A percentile compares a stretch with the other conserved stretches of the same genome.
Evolutionary conservation across 2,888 invertebrate genomes (phyloP).

Genomic region (Eurois occulta): DNA sequence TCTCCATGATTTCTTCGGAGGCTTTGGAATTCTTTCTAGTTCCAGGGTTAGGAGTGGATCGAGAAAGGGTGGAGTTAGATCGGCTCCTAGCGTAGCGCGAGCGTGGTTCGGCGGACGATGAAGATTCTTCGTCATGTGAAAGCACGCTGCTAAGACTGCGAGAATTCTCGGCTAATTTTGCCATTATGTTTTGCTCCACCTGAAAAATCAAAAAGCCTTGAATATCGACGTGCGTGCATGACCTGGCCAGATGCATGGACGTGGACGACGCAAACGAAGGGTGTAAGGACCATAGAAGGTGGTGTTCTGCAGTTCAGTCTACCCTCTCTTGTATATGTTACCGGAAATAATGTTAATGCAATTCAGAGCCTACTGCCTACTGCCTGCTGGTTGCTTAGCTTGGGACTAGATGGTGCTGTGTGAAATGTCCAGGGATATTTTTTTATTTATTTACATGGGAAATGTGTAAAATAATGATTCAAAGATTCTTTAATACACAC

Average conservation of each 20-base stretch:
- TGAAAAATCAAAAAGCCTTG: slow-evolving; percentile 61
- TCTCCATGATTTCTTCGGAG: slow-evolving; percentile 86
- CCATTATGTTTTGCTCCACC: slow-evolving; percentile 80
- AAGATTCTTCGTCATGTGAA: slow-evolving; percentile 85
- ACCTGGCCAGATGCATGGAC: background rate
- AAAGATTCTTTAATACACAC: no score
- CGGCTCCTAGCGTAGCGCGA: slow-evolving; percentile 80
- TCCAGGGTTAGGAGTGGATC: slow-evolving; percentile 78
- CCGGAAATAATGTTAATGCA: no score
- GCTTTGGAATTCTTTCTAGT: slow-evolving; percentile 81
- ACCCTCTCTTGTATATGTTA: no score
- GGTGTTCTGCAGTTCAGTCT: background rate
- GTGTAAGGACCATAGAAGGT: background rate
- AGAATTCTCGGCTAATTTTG: slow-evolving; percentile 83
- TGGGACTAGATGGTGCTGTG: no score
- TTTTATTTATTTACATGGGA: no score
- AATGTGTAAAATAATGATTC: no score
- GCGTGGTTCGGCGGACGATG: slow-evolving; percentile 82
- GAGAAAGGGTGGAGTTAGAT: slow-evolving; percentile 78
- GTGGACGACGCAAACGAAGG: background rate
- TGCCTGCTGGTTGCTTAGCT: no score
- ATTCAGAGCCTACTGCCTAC: no score
- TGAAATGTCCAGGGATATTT: no score
- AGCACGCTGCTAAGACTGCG: slow-evolving; percentile 83
- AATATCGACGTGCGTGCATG: background rate